These are phyloP conservation scores for Drosophila pandora DNA, from an alignment of 1,140 invertebrate genomes.

Conservation along the genomic window DNA sequence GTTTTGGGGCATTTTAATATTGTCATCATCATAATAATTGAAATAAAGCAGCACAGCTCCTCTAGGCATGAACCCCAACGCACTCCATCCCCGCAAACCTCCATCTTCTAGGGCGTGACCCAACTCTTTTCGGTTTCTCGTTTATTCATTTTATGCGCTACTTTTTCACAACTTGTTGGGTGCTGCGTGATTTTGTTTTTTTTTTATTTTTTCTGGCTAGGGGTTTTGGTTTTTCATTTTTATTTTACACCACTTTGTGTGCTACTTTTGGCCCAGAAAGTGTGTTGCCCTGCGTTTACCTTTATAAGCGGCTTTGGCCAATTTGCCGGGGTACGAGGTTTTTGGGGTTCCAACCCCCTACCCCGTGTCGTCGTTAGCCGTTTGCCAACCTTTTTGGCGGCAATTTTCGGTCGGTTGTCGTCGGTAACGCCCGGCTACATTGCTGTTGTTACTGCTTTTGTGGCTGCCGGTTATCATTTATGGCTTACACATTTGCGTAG, in stretches of 20 bases:
- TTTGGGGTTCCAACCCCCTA: not conserved
- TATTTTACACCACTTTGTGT: slow-evolving; percentile 62
- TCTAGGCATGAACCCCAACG: slow-evolving; percentile 19
- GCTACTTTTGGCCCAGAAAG: slow-evolving; percentile 71
- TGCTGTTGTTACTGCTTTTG: slow-evolving; percentile 42
- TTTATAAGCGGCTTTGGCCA: slow-evolving; percentile 80
- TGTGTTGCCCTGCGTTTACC: slow-evolving; percentile 74
- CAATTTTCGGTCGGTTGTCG: slow-evolving; percentile 39
- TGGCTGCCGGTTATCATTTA: slow-evolving; percentile 76
- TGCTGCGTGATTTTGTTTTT: slow-evolving; percentile 9
- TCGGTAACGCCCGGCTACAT: slow-evolving; percentile 7
- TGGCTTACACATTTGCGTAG: slow-evolving; percentile 76
- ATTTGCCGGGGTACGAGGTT: slow-evolving; percentile 54
- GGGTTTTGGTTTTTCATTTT: slow-evolving; percentile 24
- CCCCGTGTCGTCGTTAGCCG: no score
- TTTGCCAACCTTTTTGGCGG: slow-evolving; percentile 19
- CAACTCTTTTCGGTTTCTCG: slow-evolving; percentile 37
- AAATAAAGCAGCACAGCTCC: slow-evolving; percentile 60
- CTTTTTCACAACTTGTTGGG: slow-evolving; percentile 71
- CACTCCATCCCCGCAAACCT: no score
- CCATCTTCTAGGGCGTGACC: slow-evolving; percentile 43
- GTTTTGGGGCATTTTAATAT: slow-evolving; percentile 70
- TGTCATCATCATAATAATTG: slow-evolving; percentile 77
- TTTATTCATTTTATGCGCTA: slow-evolving; percentile 59
- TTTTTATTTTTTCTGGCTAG: slow-evolving; percentile 1